Base-by-base conservation (phyloP, 1,140 invertebrate genomes). In the Branchinecta lindahli region DNA sequence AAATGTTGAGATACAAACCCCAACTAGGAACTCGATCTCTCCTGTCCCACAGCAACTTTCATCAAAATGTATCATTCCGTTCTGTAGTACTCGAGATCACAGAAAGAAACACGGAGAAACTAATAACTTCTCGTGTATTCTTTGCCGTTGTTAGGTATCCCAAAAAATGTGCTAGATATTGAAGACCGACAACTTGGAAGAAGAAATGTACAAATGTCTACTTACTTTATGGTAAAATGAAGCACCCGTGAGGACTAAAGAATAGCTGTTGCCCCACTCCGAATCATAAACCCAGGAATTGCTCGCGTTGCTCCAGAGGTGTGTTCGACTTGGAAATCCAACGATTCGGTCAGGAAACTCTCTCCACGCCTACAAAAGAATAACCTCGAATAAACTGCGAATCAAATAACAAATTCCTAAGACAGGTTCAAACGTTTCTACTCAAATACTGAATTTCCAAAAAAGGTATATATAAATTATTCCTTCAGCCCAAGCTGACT, bases 191-290 rank as follows among this genome's bases (percentile, higher is more conserved):
- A 33, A 33, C 33, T 33, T 33, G 33, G 5, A 33, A 33, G 33
- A 33, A 33, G 2, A 33, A 5, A 33, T 33, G 33, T 33, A 33
- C n/a, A n/a, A n/a, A n/a, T n/a, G 33, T 33, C 33, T 33, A 33
- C 70, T 74, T 79, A 88, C 85, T 78, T 94, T 94, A 77, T 95
- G 91, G 78, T 94, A 89, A 80, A 94, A 94, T 52, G 92, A 91
- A n/a, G 90, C 91, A 44, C 92, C 92, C 0, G 92, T 95, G 20
- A 95, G 79, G 44, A 95, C 91, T 90, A 94, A 92, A 2, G 91
- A 93, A 70, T 94, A 89, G 77, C 92, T 86, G 80, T 94, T 95
- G 0, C 88, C 93, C 93, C 93, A 96, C 80, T 96, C 93, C 66
- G 91, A 93, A 80, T 94, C 90, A 77, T 95, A 96, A 72, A 87